A percentile compares a stretch with the other conserved stretches of the same genome.
Evolutionary conservation across 2,888 invertebrate genomes (phyloP).

Genomic region (Cyrtodaria siliqua): DNA sequence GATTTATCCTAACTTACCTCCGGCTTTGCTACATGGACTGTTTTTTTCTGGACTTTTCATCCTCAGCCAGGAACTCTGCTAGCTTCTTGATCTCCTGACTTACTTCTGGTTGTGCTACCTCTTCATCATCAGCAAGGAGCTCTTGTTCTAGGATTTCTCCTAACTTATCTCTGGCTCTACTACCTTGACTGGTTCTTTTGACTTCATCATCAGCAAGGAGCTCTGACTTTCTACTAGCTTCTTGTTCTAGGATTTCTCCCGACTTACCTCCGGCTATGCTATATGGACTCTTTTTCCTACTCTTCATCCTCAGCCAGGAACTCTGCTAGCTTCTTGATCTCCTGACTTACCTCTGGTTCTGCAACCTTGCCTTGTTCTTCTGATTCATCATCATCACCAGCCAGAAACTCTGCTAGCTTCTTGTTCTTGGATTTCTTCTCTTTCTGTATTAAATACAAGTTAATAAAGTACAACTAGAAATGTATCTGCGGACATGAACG

Average conservation of each 20-base stretch:
- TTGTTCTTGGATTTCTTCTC: slow-evolving; percentile 58
- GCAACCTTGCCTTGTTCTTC: slow-evolving; percentile 37
- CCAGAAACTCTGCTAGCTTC: slow-evolving; percentile 66
- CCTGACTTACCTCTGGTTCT: slow-evolving; percentile 49
- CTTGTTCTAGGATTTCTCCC: too few relatives aligned
- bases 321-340: too few relatives aligned
- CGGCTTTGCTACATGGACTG: slow-evolving; percentile 32
- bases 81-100: too few relatives aligned
- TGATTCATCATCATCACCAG: slow-evolving; percentile 59
- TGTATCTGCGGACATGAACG: too few relatives aligned
- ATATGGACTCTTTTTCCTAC: slow-evolving; percentile 44
- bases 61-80: slow-evolving; percentile 66
- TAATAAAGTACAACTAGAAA: background rate
- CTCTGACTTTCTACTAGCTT: too few relatives aligned
- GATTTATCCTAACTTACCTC: too few relatives aligned
- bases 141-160: too few relatives aligned
- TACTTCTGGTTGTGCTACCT: too few relatives aligned
- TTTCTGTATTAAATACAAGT: slow-evolving; percentile 33
- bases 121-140: too few relatives aligned
- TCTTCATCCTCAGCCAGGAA: slow-evolving; percentile 65
- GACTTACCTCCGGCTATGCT: slow-evolving; percentile 43
- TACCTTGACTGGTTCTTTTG: too few relatives aligned
- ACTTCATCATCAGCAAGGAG: too few relatives aligned
- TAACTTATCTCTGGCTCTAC: too few relatives aligned
- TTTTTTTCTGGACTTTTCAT: slow-evolving; percentile 55